phyloP scores from a whole-genome alignment of 2,888 invertebrate genomes.

The Lasioglossum malachurum region DNA sequence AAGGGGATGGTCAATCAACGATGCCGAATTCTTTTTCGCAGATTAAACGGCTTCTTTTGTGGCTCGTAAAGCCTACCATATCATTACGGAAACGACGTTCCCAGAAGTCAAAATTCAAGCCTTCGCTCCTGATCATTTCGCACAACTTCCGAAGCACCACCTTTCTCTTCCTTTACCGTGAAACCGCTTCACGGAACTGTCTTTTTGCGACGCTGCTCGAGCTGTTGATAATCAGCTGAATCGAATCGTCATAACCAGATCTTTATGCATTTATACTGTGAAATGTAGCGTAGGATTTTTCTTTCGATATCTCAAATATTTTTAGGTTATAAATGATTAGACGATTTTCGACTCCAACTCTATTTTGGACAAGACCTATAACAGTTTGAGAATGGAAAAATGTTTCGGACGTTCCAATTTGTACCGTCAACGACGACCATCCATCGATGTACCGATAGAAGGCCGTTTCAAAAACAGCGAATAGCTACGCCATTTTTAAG shows the following conservation, averaged over 20 bases:
- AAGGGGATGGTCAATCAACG: background rate
- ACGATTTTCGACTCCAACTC: background rate
- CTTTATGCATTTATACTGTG: background rate
- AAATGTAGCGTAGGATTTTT: background rate
- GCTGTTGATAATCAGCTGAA: background rate
- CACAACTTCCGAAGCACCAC: background rate
- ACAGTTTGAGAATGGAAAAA: background rate
- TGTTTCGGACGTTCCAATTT: background rate
- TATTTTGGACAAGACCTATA: background rate
- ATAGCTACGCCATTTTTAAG: background rate
- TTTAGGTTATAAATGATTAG: background rate
- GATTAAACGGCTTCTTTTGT: slow-evolving; percentile 29
- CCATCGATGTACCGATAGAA: background rate
- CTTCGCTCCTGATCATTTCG: background rate
- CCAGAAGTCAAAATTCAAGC: slow-evolving; percentile 29
- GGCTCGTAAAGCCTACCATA: slow-evolving; percentile 27
- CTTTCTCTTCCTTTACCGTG: background rate
- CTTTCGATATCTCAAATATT: background rate
- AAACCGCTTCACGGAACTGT: slow-evolving; percentile 1
- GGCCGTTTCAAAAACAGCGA: background rate
- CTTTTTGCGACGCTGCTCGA: background rate
- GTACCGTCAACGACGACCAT: background rate
- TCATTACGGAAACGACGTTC: slow-evolving; percentile 31
- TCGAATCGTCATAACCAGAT: background rate
- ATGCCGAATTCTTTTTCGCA: slow-evolving; percentile 23